Evolutionary conservation across 2,888 invertebrate genomes (phyloP), one percentile per base, ranked within the genome.

Genomic region (Caenorhabditis japonica): DNA sequence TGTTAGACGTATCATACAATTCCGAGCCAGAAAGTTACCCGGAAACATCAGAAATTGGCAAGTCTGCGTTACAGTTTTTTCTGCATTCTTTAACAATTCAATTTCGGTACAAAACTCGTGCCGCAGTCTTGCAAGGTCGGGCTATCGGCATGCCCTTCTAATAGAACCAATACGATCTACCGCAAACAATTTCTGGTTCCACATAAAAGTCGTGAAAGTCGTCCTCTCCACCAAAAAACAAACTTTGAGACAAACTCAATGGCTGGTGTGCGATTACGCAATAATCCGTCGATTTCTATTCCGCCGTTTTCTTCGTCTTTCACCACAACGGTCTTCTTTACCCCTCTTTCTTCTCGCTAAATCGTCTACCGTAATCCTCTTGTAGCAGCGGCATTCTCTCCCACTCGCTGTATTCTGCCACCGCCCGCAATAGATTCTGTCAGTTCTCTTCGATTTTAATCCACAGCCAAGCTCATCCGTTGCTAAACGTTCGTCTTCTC

Each of bases 341-440:
- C 46, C 12, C 25, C 49, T 15, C 27, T 21, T 34, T n/a, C 21
- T 43, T 25, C 52, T 44, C 21, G 43, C 36, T n/a, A n/a, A n/a
- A n/a, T n/a, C n/a, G n/a, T n/a, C 59, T 69, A 69, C 69, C 60
- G 69, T 69, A 69, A 69, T 69, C 69, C 55, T 47, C 53, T 49
- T 47, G 41, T 39, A 55, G 17, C 17, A 44, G 10, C 38, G 41
- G 33, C 41, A 15, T 49, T 39, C 39, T 17, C 17, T 23, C 25
- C 30, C n/a, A 27, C 33, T 33, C 33, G 30, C 23, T 7, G 23
- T 39, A 19, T 43, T 36, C 44, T 51, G 36, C 44, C 52, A 33
- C n/a, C n/a, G n/a, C n/a, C n/a, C n/a, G n/a, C n/a, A n/a, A n/a
- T n/a, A n/a, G 4, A 49, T 5, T 21, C 47, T 15, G n/a, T 7